Evolutionary conservation across 2,888 invertebrate species (phyloP), one percentile per base, ranked within the genome.

Genomic region (Euspilapteryx auroguttella): DNA sequence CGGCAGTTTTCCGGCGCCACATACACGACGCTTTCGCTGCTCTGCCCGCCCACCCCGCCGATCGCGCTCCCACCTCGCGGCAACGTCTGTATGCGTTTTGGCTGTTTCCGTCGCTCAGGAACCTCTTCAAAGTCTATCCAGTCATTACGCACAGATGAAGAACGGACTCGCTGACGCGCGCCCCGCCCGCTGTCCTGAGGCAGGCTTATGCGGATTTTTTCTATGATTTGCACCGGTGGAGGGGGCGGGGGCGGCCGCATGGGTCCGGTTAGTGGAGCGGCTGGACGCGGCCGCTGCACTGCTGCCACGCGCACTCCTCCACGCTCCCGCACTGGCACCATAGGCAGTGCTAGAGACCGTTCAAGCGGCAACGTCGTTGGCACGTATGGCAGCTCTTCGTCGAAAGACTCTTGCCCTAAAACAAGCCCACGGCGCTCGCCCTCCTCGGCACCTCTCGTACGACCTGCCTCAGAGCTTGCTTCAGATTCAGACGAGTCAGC

Each of bases 41-140:
- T 51, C 38, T 85, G 79, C 22, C 80, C 77, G 34, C 64, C 59
- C 37, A 48, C 41, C 33, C 45, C 40, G n/a, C n/a, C n/a, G n/a
- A n/a, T n/a, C 25, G 32, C 32, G 28, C 52, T 65, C 26, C 53
- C 76, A 37, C 79, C 71, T 27, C 81, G 76, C 12, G 90, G 90
- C 44, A 90, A 79, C 12, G 89, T 88, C 49, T 89, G 89, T 42
- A 91, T 90, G 37, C 89, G 79, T 57, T 89, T 89, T 12, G 90
- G 88, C 35, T 86, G 82, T 59, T 89, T 88, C 30, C 89, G 77
- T 38, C 85, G 81, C 58, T 91, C 91, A 1, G 91, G 90, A 32
- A 91, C 86, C 47, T 91, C 90, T 50, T 89, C 88, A 51, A 91
- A 91, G 56, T 90, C 89, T 34, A 92, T 87, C 92, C 92, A 92